Conservation (phyloP, 2,113 vertebrate species). For the Paedocypris sp. region DNA sequence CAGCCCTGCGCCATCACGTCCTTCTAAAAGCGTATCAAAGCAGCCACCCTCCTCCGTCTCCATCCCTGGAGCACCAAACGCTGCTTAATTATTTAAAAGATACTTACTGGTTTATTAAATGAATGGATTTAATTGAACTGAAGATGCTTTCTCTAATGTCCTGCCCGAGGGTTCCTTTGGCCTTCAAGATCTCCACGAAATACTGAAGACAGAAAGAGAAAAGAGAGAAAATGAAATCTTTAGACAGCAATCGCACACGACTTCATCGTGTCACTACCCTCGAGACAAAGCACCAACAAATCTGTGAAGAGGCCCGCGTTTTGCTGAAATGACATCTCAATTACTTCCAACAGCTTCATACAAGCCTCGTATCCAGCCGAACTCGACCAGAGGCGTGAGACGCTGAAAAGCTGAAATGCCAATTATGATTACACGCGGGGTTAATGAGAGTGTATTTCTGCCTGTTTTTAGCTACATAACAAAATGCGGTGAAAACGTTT, state of each 20-base stretch:
- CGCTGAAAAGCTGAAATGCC: slow-evolving; percentile 20
- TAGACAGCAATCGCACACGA: slow-evolving; percentile 28
- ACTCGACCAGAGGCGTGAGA: slow-evolving; percentile 6
- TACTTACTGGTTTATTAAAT: slow-evolving; percentile 83
- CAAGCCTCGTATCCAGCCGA: slow-evolving; percentile 23
- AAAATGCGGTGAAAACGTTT: no score
- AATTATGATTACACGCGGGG: no score
- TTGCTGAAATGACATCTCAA: slow-evolving; percentile 42
- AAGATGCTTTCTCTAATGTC: slow-evolving; percentile 73
- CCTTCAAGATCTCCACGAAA: slow-evolving; percentile 79
- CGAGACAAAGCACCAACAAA: slow-evolving; percentile 27
- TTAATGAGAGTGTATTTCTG: no score
- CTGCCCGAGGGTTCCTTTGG: slow-evolving; percentile 77
- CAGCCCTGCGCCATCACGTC: slow-evolving; percentile 21
- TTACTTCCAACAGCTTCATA: slow-evolving; percentile 45
- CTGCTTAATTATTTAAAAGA: slow-evolving; percentile 69
- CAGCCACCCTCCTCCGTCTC: neutral
- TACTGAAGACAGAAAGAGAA: slow-evolving; percentile 61
- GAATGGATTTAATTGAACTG: slow-evolving; percentile 78
- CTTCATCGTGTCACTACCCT: slow-evolving; percentile 26
- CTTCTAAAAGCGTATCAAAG: slow-evolving; percentile 6
- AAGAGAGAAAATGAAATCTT: slow-evolving; percentile 40
- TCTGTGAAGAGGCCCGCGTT: slow-evolving; percentile 30
- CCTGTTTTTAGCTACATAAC: no score
- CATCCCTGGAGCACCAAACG: slow-evolving; percentile 46